Evolutionary conservation across 2,888 invertebrate species (phyloP).

Genomic region (Agrotis segetum): DNA sequence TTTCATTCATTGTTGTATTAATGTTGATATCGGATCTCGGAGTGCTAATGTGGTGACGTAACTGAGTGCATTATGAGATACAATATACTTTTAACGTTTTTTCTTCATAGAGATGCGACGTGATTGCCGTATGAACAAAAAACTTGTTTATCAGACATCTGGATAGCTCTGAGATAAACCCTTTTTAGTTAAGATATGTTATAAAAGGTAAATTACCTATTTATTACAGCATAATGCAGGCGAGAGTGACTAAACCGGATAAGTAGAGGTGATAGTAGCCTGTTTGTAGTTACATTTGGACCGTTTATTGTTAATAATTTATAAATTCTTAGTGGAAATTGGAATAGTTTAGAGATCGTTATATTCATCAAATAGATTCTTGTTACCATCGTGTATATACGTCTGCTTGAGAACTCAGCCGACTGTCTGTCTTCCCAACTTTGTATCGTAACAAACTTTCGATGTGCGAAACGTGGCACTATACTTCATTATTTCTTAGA

Average conservation of each 20-base stretch:
- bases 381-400: too few relatives aligned
- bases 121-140: slow-evolving; percentile 60
- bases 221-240: slow-evolving; percentile 39
- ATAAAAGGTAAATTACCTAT: slow-evolving; percentile 61
- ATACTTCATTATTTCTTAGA: too few relatives aligned
- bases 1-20: slow-evolving; percentile 77
- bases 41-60: slow-evolving; percentile 77
- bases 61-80: slow-evolving; percentile 69
- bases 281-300: neutral
- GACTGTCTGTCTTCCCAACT: neutral
- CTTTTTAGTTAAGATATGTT: slow-evolving; percentile 59
- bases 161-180: slow-evolving; percentile 58
- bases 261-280: slow-evolving; percentile 30
- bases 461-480: neutral
- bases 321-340: neutral
- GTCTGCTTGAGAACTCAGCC: too few relatives aligned
- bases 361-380: neutral
- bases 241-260: slow-evolving; percentile 9
- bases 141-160: slow-evolving; percentile 65
- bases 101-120: slow-evolving; percentile 51
- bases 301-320: neutral
- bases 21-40: slow-evolving; percentile 79
- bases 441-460: neutral
- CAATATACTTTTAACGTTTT: slow-evolving; percentile 62
- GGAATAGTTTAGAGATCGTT: neutral